Evolutionary conservation across 2,797 vertebrate genomes (phyloP).

Genomic region (Danio kyathit): DNA sequence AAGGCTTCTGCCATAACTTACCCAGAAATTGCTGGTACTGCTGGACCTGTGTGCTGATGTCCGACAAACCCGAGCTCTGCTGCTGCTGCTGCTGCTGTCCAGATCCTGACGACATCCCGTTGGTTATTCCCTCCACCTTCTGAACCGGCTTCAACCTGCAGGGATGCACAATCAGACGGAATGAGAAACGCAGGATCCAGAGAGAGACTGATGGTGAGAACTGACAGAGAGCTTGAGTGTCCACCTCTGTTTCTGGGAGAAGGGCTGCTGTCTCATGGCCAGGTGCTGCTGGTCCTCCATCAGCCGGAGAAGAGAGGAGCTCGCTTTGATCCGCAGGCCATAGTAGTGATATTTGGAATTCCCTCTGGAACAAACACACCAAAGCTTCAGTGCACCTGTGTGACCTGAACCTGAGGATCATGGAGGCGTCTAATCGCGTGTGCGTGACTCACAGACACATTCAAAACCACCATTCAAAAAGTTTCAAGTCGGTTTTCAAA

Average conservation of each 20-base stretch:
- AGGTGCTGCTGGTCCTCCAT: conserved; percentile 96
- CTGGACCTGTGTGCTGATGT: conserved; percentile 95
- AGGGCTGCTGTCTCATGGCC: conserved; percentile 95
- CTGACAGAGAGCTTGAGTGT: conserved; percentile 8
- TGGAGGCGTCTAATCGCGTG: not conserved
- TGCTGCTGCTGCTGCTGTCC: conserved; percentile 86
- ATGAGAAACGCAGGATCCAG: not conserved
- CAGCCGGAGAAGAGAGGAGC: conserved; percentile 89
- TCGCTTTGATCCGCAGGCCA: conserved; percentile 92
- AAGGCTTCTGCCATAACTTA: conserved; percentile 69
- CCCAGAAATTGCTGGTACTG: conserved; percentile 97
- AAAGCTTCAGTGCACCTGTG: conserved; percentile 38
- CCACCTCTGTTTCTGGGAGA: conserved; percentile 95
- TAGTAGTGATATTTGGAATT: conserved; percentile 98
- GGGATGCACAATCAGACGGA: not conserved
- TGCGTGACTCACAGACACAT: not conserved
- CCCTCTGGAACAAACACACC: conserved; percentile 76
- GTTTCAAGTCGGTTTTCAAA: not conserved
- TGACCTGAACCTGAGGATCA: conserved; percentile 18
- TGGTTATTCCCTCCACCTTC: conserved; percentile 95
- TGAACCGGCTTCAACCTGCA: conserved; percentile 91
- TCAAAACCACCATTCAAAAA: not conserved
- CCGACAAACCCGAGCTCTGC: conserved; percentile 84
- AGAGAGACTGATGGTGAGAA: not conserved
- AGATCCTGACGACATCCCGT: conserved; percentile 85